Conservation (phyloP, 2,888 invertebrate species). For the Ecliptopera silaceata region DNA sequence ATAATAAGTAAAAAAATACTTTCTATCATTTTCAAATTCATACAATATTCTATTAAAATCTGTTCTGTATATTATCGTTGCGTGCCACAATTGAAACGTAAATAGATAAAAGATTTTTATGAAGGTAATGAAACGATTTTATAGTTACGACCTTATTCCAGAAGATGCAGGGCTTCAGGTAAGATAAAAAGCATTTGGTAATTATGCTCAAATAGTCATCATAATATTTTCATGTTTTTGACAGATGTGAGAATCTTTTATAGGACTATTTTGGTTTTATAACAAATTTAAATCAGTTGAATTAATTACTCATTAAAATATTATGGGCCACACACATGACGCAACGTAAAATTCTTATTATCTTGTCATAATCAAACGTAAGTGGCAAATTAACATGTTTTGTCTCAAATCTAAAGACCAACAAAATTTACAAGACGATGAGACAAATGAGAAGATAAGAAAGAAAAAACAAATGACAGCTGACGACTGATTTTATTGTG, state of each 20-base stretch:
- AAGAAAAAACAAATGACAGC: too few species aligned
- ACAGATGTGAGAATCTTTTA: constrained; percentile 20
- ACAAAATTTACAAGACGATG: too few species aligned
- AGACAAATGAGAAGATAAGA: too few species aligned
- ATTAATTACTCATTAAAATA: background rate
- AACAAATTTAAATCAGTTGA: background rate
- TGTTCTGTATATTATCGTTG: background rate
- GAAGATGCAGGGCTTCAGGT: constrained; percentile 14
- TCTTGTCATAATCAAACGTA: too few species aligned
- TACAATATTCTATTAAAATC: background rate
- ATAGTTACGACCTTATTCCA: constrained; percentile 51
- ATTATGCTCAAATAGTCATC: constrained; percentile 17
- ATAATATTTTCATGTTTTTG: constrained; percentile 17
- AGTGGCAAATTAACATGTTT: too few species aligned
- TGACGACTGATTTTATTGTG: too few species aligned
- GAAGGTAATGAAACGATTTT: constrained; percentile 58
- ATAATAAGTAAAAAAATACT: too few species aligned
- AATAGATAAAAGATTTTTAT: constrained; percentile 47
- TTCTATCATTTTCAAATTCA: background rate
- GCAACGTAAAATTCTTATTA: background rate
- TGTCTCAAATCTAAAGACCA: too few species aligned
- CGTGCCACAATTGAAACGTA: constrained; percentile 10
- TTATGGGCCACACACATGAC: background rate
- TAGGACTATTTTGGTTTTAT: background rate
- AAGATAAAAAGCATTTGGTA: constrained; percentile 9